A percentile compares a stretch with the other conserved stretches of the same genome.
Conservation (phyloP, 1,140 invertebrate species). For the Stegodyphus mimosarum region DNA sequence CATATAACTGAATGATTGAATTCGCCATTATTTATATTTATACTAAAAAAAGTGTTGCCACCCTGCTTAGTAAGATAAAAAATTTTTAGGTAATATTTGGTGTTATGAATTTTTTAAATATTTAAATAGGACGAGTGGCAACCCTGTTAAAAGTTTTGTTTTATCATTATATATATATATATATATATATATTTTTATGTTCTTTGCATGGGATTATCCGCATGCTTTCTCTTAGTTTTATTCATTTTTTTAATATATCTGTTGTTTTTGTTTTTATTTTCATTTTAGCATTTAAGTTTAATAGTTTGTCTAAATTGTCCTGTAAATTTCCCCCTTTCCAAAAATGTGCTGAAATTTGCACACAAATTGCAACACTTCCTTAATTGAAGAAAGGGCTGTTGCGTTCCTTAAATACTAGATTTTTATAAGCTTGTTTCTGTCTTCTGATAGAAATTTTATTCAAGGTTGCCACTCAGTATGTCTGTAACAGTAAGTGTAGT, state of each 20-base stretch:
- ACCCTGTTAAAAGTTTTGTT: slow-evolving; percentile 27
- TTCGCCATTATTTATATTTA: not conserved
- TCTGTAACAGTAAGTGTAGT: too few species aligned
- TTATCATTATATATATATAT: not conserved
- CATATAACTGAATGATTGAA: not conserved
- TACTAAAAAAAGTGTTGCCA: not conserved
- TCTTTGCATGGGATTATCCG: slow-evolving; percentile 14
- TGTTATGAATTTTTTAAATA: not conserved
- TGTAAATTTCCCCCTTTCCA: slow-evolving; percentile 11
- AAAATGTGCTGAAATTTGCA: slow-evolving; percentile 27
- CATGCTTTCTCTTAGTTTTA: slow-evolving; percentile 21
- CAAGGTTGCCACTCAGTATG: slow-evolving; percentile 42
- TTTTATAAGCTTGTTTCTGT: slow-evolving; percentile 12
- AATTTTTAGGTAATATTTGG: not conserved
- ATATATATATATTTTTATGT: slow-evolving; percentile 15
- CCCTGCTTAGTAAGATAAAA: too few species aligned
- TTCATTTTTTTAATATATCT: slow-evolving; percentile 36
- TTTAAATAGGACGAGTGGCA: slow-evolving; percentile 30
- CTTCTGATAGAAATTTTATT: slow-evolving; percentile 17
- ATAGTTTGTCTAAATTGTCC: slow-evolving; percentile 60
- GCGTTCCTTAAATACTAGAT: slow-evolving; percentile 18
- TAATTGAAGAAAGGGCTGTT: slow-evolving; percentile 58
- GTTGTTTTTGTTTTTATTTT: slow-evolving; percentile 25
- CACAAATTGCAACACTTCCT: slow-evolving; percentile 51
- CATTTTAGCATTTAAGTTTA: slow-evolving; percentile 9